phyloP scores from a whole-genome alignment of 2,888 invertebrate genomes.

The Ischnus inquisitorius region DNA sequence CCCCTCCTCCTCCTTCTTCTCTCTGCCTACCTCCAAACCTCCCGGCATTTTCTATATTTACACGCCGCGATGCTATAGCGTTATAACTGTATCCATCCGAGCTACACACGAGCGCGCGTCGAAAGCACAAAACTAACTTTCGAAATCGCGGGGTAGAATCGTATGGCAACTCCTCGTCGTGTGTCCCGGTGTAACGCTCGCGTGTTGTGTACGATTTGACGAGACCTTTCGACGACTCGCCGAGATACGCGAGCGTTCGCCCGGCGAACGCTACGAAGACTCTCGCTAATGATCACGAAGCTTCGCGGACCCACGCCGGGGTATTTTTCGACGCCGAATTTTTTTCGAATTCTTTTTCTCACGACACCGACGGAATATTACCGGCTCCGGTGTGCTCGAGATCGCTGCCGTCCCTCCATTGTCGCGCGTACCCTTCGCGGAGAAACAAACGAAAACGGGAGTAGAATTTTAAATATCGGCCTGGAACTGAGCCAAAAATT shows the following conservation, averaged over 20 bases:
- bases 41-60: constrained; percentile 59
- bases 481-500: constrained; percentile 75
- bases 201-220: neutral
- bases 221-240: constrained; percentile 23
- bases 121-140: constrained; percentile 47
- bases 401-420: neutral
- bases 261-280: constrained; percentile 6
- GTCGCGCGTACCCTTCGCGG: neutral
- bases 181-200: neutral
- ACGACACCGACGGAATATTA: constrained; percentile 5
- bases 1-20: constrained; percentile 20
- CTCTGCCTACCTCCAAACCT: constrained; percentile 14
- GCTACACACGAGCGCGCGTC: constrained; percentile 18
- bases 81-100: neutral
- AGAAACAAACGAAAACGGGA: constrained; percentile 54
- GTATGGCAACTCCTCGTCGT: neutral
- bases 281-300: constrained; percentile 33
- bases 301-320: neutral
- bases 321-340: constrained; percentile 19
- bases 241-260: neutral
- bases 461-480: constrained; percentile 77
- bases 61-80: constrained; percentile 6
- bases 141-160: constrained; percentile 8
- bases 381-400: neutral
- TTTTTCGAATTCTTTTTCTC: constrained; percentile 3